Conservation (phyloP, 2,797 vertebrate species). For the Fistularia tabacaria region DNA sequence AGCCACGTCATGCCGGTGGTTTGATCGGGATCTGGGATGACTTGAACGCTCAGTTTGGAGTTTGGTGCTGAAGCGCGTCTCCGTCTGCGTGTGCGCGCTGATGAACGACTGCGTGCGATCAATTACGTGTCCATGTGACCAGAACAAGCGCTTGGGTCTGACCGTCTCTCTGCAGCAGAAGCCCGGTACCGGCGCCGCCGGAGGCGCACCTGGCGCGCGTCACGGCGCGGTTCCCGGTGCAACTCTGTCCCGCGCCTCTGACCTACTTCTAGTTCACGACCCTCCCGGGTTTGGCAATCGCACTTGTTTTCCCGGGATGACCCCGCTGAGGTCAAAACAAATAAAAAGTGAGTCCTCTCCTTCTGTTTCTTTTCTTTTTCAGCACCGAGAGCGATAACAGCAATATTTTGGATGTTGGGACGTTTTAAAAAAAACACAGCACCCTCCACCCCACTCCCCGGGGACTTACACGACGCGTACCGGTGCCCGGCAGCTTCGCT, state of each 20-base stretch:
- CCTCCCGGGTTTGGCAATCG: constrained; percentile 11
- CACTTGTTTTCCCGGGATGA: neutral
- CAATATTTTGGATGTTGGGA: too few relatives aligned
- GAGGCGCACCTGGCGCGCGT: too few relatives aligned
- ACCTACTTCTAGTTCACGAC: constrained; percentile 51
- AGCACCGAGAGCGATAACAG: too few relatives aligned
- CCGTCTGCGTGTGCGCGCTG: constrained; percentile 1
- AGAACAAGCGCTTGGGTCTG: neutral
- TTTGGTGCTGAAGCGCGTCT: too few relatives aligned
- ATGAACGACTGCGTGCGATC: constrained; percentile 45
- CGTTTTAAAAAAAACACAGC: too few relatives aligned
- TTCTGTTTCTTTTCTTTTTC: too few relatives aligned
- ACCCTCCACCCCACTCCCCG: too few relatives aligned
- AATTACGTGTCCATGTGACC: constrained; percentile 53
- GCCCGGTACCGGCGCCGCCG: neutral
- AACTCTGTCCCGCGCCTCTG: constrained; percentile 1
- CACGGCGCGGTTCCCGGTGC: neutral
- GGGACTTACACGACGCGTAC: too few relatives aligned
- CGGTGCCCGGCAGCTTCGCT: too few relatives aligned
- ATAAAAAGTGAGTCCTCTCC: neutral
- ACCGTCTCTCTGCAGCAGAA: neutral
- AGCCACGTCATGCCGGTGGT: too few relatives aligned
- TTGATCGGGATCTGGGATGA: too few relatives aligned
- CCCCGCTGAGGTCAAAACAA: constrained; percentile 1
- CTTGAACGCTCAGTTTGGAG: too few relatives aligned